Evolutionary conservation across 2,888 invertebrate species (phyloP).

Genomic region (Lasioglossum morio): DNA sequence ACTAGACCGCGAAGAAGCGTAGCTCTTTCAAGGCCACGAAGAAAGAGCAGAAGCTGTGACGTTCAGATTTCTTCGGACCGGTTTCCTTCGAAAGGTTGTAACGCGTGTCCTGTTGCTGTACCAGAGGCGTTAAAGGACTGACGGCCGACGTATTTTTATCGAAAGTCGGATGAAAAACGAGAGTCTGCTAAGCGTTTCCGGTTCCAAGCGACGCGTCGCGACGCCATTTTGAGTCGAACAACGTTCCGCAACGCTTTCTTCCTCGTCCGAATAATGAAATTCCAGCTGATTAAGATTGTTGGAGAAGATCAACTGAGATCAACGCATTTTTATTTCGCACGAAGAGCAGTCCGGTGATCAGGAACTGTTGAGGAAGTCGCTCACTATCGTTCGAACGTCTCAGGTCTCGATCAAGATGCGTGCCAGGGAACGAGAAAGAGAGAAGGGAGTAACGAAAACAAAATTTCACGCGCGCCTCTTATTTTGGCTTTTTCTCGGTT

Average conservation of each 20-base stretch:
- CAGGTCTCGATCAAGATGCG: not conserved
- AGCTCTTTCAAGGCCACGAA: slow-evolving; percentile 81
- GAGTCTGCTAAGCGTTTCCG: not conserved
- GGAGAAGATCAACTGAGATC: too few species aligned
- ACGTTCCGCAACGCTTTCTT: not conserved
- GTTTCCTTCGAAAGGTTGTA: slow-evolving; percentile 66
- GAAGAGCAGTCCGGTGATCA: not conserved
- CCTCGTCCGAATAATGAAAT: not conserved
- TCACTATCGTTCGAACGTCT: not conserved
- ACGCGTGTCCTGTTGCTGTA: not conserved
- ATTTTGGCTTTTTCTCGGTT: slow-evolving; percentile 53
- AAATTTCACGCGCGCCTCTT: slow-evolving; percentile 59
- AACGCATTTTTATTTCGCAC: too few species aligned
- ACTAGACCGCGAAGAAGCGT: slow-evolving; percentile 83
- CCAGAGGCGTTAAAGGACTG: slow-evolving; percentile 21
- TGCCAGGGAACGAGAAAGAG: not conserved
- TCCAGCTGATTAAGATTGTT: not conserved
- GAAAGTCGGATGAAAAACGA: not conserved
- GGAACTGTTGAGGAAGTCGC: not conserved
- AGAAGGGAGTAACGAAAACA: slow-evolving; percentile 41
- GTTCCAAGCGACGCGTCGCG: not conserved
- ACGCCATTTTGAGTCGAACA: not conserved
- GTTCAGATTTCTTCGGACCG: slow-evolving; percentile 77
- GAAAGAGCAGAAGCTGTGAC: slow-evolving; percentile 75
- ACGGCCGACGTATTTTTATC: not conserved